These are phyloP conservation scores for Itoplectis maculator DNA, from an alignment of 2,888 invertebrate genomes.

Conservation along the genomic window DNA sequence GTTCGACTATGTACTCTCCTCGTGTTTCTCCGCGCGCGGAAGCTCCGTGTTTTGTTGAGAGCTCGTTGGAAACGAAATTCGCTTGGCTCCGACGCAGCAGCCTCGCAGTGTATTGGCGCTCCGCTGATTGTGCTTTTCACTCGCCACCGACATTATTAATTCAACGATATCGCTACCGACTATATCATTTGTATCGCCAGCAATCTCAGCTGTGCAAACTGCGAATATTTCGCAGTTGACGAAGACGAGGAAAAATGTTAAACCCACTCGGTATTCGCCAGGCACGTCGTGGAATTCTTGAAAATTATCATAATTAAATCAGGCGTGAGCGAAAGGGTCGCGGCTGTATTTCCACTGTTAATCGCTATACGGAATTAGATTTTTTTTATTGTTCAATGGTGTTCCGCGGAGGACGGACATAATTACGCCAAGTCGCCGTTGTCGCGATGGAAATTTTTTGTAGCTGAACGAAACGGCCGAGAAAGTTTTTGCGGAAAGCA, in stretches of 20 bases:
- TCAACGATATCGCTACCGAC: constrained; percentile 59
- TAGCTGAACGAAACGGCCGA: neutral
- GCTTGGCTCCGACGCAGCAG: neutral
- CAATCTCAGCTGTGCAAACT: neutral
- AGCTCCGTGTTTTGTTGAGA: constrained; percentile 6
- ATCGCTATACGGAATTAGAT: neutral
- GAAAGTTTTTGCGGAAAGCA: neutral
- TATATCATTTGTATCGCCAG: neutral
- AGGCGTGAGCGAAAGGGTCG: neutral
- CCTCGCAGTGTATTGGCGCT: neutral
- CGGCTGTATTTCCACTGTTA: neutral
- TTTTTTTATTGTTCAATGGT: constrained; percentile 4
- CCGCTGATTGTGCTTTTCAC: constrained; percentile 62
- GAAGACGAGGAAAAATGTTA: too few species aligned
- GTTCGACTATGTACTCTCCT: neutral
- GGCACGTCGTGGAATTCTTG: neutral
- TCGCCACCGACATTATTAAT: constrained; percentile 66
- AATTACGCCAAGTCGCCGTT: neutral
- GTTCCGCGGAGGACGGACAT: neutral
- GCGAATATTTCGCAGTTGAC: too few species aligned
- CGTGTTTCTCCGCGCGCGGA: neutral
- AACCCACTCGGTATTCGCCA: too few species aligned
- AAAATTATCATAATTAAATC: neutral
- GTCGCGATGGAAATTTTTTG: constrained; percentile 7
- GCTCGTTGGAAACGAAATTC: constrained; percentile 27